These are phyloP conservation scores for Ericerus pela DNA, from an alignment of 1,140 invertebrate genomes.

Conservation along the genomic window DNA sequence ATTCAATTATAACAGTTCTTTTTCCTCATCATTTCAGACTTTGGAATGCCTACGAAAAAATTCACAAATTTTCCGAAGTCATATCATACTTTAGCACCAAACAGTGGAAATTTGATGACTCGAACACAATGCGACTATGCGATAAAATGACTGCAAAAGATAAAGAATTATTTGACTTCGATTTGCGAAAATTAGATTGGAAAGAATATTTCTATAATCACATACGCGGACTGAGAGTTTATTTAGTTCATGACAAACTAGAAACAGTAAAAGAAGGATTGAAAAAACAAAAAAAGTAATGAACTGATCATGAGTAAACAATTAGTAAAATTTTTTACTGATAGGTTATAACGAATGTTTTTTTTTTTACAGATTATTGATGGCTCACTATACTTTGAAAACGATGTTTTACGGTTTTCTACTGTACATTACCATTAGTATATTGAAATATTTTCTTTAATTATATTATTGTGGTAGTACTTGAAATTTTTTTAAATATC, in stretches of 20 bases:
- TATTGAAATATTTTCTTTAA: too few relatives aligned
- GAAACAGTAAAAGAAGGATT: background rate
- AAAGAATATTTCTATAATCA: constrained; percentile 46
- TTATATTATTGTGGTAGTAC: too few relatives aligned
- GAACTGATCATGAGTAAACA: too few relatives aligned
- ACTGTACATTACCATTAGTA: background rate
- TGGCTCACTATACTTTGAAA: background rate
- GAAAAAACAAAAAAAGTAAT: constrained; percentile 9
- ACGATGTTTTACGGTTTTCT: constrained; percentile 1
- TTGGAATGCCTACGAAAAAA: constrained; percentile 52
- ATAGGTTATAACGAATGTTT: too few relatives aligned
- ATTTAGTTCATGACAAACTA: constrained; percentile 30
- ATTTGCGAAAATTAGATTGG: constrained; percentile 51
- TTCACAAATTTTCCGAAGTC: constrained; percentile 44
- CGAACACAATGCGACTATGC: constrained; percentile 42
- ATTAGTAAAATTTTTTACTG: too few relatives aligned
- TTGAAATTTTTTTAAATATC: too few relatives aligned
- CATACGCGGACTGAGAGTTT: constrained; percentile 45
- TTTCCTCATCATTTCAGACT: constrained; percentile 36
- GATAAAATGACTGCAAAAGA: constrained; percentile 40
- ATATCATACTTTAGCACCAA: constrained; percentile 20
- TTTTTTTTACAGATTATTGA: constrained; percentile 4
- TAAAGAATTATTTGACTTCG: constrained; percentile 47
- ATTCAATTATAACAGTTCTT: too few relatives aligned
- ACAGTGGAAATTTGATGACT: constrained; percentile 20